Conservation (phyloP, 2,797 vertebrate species). For the Poliocrania exsul region DNA sequence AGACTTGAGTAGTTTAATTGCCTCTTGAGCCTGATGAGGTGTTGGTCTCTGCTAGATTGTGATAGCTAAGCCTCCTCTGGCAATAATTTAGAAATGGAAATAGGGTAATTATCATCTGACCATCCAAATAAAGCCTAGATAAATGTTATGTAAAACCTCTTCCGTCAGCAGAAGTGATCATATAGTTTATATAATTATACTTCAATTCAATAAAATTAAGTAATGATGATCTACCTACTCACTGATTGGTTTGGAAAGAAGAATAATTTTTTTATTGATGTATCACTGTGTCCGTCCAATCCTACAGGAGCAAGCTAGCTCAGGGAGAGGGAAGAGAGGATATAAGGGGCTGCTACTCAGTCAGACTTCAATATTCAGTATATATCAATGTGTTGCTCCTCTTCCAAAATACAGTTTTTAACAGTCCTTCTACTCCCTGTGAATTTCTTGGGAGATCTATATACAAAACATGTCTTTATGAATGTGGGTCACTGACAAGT, state of each 20-base stretch:
- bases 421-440: background rate
- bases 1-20: background rate
- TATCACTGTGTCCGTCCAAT: background rate
- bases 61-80: background rate
- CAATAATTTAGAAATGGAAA: conserved; percentile 2
- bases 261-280: background rate
- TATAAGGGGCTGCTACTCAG: background rate
- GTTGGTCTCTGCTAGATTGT: background rate
- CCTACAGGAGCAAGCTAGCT: background rate
- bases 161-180: background rate
- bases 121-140: background rate
- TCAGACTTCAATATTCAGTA: background rate
- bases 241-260: background rate
- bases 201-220: background rate
- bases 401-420: background rate
- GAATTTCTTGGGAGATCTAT: background rate
- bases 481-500: background rate
- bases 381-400: background rate
- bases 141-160: conserved; percentile 10
- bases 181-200: background rate
- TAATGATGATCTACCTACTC: background rate
- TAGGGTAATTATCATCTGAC: background rate
- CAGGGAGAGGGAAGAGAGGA: background rate
- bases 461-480: background rate
- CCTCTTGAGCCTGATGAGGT: conserved; percentile 3